Evolutionary conservation across 2,113 vertebrate species (phyloP).

Genomic region (Hymenochirus boettgeri): DNA sequence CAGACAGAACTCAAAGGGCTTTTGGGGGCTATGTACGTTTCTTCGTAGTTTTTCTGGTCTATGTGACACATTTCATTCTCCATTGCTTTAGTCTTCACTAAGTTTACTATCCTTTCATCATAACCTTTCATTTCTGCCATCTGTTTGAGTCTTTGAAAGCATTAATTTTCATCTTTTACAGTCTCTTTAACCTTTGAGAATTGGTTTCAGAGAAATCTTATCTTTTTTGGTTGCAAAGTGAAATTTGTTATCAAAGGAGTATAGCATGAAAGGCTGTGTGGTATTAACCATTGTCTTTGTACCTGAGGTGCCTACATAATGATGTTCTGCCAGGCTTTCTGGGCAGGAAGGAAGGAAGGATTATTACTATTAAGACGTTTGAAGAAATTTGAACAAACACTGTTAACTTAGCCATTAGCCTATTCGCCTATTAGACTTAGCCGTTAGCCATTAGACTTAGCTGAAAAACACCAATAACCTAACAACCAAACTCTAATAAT

Average conservation of each 20-base stretch:
- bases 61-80: slow-evolving; percentile 40
- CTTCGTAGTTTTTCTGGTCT: slow-evolving; percentile 21
- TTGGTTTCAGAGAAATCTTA: slow-evolving; percentile 24
- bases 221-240: slow-evolving; percentile 26
- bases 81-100: slow-evolving; percentile 39
- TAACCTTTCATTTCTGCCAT: slow-evolving; percentile 40
- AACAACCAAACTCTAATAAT: no score
- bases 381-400: background rate
- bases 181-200: slow-evolving; percentile 40
- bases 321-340: background rate
- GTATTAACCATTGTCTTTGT: slow-evolving; percentile 22
- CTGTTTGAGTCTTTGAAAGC: slow-evolving; percentile 37
- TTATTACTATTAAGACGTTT: background rate
- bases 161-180: slow-evolving; percentile 40
- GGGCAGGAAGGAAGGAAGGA: background rate
- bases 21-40: slow-evolving; percentile 33
- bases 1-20: slow-evolving; percentile 38
- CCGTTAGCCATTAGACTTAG: no score
- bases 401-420: background rate
- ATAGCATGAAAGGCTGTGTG: background rate
- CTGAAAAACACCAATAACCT: no score
- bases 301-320: slow-evolving; percentile 1
- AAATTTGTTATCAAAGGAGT: slow-evolving; percentile 30
- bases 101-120: slow-evolving; percentile 41
- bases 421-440: background rate